Evolutionary conservation across 2,797 vertebrate genomes (phyloP).

Genomic region (Urosaurus nigricauda): DNA sequence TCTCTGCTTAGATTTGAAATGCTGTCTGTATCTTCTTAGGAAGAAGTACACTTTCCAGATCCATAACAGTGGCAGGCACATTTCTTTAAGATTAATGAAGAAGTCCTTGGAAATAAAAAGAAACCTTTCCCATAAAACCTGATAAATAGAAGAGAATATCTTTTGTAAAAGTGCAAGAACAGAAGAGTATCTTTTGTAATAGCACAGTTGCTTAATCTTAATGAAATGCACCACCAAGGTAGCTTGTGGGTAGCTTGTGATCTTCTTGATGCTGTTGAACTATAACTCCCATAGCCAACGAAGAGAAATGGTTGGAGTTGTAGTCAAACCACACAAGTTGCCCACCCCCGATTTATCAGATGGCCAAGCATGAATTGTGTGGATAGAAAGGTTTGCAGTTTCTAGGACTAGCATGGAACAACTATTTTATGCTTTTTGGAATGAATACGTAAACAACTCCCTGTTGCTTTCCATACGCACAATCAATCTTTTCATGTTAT

Average conservation of each 20-base stretch:
- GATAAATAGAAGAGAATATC: conserved; percentile 57
- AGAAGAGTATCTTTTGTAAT: conserved; percentile 64
- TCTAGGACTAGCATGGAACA: not conserved
- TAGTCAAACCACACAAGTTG: not conserved
- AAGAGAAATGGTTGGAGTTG: not conserved
- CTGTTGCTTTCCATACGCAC: too few relatives aligned
- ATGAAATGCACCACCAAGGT: not conserved
- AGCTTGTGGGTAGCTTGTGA: not conserved
- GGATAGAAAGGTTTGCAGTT: not conserved
- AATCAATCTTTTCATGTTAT: too few relatives aligned
- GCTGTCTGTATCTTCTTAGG: not conserved
- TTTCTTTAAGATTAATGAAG: conserved; percentile 15
- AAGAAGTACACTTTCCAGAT: not conserved
- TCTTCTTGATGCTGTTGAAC: not conserved
- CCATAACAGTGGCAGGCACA: not conserved
- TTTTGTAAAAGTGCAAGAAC: conserved; percentile 37
- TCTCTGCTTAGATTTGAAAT: conserved; percentile 42
- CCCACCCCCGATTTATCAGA: not conserved
- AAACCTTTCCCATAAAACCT: conserved; percentile 54
- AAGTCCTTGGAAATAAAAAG: not conserved
- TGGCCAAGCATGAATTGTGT: not conserved
- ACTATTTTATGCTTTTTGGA: not conserved
- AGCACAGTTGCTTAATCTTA: conserved; percentile 23
- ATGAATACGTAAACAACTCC: not conserved
- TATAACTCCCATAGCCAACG: not conserved